Conservation (phyloP, 1,140 invertebrate genomes). For the Lepidurus apus region DNA sequence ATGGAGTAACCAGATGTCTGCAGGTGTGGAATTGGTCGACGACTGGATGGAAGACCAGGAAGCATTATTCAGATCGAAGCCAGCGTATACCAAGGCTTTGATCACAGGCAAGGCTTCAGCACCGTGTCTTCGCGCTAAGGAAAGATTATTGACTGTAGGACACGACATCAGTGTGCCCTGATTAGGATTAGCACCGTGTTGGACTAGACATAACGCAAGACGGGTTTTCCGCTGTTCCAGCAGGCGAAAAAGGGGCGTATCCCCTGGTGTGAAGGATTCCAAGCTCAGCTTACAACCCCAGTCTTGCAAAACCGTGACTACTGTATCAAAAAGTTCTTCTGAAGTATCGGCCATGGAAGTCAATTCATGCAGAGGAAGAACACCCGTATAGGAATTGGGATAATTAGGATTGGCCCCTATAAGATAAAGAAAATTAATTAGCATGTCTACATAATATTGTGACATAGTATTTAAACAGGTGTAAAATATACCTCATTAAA, state of each 20-base stretch:
- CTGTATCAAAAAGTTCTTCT: constrained; percentile 44
- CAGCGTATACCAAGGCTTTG: constrained; percentile 41
- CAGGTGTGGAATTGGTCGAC: constrained; percentile 31
- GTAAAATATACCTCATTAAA: too few species aligned
- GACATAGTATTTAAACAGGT: too few species aligned
- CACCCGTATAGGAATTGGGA: constrained; percentile 52
- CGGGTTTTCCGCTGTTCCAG: constrained; percentile 46
- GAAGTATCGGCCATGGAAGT: constrained; percentile 43
- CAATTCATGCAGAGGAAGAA: constrained; percentile 52
- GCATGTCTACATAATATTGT: neutral
- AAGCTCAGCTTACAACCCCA: constrained; percentile 47
- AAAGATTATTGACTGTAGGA: constrained; percentile 44
- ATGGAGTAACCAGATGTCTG: constrained; percentile 40
- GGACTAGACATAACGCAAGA: constrained; percentile 47
- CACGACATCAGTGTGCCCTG: constrained; percentile 40
- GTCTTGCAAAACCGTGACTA: constrained; percentile 48
- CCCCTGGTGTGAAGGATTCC: constrained; percentile 47
- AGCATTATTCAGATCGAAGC: constrained; percentile 39
- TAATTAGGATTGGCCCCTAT: constrained; percentile 54
- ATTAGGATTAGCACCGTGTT: constrained; percentile 48
- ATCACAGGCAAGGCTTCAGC: constrained; percentile 40
- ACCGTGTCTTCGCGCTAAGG: constrained; percentile 45
- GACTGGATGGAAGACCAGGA: constrained; percentile 32
- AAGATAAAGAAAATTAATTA: constrained; percentile 31
- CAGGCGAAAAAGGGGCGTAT: constrained; percentile 49